Evolutionary conservation across 1,140 invertebrate species (phyloP).

Genomic region (Lamellibrachia luymesi): DNA sequence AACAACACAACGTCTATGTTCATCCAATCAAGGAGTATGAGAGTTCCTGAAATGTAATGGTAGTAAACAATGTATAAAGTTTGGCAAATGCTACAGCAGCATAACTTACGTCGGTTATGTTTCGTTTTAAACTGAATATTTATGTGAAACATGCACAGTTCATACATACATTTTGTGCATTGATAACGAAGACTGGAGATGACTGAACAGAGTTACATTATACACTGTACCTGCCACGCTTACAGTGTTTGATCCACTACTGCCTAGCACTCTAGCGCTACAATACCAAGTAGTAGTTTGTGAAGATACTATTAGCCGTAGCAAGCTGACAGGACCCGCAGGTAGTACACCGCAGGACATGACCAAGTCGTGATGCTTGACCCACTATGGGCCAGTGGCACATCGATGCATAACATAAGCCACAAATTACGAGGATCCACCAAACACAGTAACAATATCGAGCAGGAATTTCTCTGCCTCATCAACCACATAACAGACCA

Average conservation of each 20-base stretch:
- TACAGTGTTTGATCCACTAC: background rate
- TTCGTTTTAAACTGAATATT: background rate
- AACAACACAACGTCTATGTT: background rate
- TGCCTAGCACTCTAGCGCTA: background rate
- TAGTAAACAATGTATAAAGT: conserved; percentile 1
- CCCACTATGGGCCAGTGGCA: background rate
- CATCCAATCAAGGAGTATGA: background rate
- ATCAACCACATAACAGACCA: background rate
- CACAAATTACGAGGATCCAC: background rate
- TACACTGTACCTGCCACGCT: background rate
- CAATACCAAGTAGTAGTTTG: background rate
- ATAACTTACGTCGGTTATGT: background rate
- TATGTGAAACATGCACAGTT: background rate
- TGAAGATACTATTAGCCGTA: conserved; percentile 1
- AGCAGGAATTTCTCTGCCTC: conserved; percentile 1
- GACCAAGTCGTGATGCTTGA: background rate
- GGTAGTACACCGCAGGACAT: background rate
- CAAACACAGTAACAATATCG: conserved; percentile 5
- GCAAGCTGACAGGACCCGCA: background rate
- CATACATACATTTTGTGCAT: background rate
- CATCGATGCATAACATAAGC: background rate
- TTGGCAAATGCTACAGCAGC: background rate
- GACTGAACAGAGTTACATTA: background rate
- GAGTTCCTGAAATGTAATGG: background rate
- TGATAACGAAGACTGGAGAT: background rate